Evolutionary conservation across 92 coral and sea anemone genomes (phyloP), one percentile per base, ranked within the genome.

Genomic region (Parazoanthus atlanticus): DNA sequence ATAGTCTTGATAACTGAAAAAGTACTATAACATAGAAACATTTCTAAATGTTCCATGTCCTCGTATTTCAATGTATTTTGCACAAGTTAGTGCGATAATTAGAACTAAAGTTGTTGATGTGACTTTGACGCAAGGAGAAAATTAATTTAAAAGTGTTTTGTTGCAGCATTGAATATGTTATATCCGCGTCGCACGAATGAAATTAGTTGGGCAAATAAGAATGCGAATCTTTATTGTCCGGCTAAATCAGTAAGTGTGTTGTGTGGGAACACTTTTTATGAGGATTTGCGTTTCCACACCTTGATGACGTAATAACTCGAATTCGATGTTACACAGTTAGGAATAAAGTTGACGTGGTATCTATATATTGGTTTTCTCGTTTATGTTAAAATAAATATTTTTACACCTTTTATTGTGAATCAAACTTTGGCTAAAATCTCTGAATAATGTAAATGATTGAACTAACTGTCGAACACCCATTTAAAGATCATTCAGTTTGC

Each of bases 171-270:
- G 25, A 21, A 61, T 61, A 61, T 21, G 26, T 31, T 32, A 41
- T 79, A 13, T 80, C 4, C 30, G 5, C 25, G 61, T 16, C 40
- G 10, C 23, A 3, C 40, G 84, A n/a, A 0, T 23, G 7, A 12
- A 56, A 32, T 80, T 8, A 56, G 72, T 56, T 54, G 16, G 1
- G 46, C 71, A 80, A 80, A 80, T 80, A 80, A 26, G 69, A 32
- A 17, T 54, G 8, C 0, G 30, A 52, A 13, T 1, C 17, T 52
- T 47, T 52, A 36, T 49, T 43, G 49, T 13, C 38, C 69, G n/a
- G n/a, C n/a, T n/a, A n/a, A n/a, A n/a, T n/a, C n/a, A n/a, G n/a
- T n/a, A n/a, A n/a, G n/a, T n/a, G n/a, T n/a, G 29, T 78, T 30
- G 31, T 2, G 21, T 11, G 29, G 34, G 21, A n/a, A 49, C 13